Conservation (phyloP, 1,140 invertebrate genomes). For the Lasioglossum albipes region DNA sequence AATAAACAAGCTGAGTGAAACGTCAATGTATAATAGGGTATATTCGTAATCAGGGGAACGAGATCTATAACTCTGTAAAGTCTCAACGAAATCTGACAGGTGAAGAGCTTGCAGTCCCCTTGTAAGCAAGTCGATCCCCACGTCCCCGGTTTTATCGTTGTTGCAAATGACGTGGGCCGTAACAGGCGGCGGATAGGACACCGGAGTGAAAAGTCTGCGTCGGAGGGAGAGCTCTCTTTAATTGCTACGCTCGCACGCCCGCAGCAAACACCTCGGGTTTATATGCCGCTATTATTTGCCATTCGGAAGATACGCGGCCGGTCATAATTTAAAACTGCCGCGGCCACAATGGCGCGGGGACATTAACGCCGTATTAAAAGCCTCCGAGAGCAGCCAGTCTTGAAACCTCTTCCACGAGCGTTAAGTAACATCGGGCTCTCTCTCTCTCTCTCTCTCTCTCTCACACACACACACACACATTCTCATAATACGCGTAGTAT, state of each 20-base stretch:
- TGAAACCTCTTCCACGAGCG: constrained; percentile 8
- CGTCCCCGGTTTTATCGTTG: constrained; percentile 15
- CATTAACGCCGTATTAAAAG: constrained; percentile 56
- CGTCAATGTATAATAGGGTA: too few relatives aligned
- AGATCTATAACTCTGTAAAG: too few relatives aligned
- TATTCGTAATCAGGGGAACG: too few relatives aligned
- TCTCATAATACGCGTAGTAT: too few relatives aligned
- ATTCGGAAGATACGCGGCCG: constrained; percentile 47
- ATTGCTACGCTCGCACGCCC: constrained; percentile 21
- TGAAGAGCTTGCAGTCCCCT: too few relatives aligned
- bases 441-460: neutral
- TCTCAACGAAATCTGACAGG: too few relatives aligned
- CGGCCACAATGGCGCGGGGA: constrained; percentile 33
- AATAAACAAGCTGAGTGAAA: too few relatives aligned
- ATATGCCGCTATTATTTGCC: constrained; percentile 44
- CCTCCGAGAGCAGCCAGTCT: constrained; percentile 15
- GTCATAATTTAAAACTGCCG: constrained; percentile 50
- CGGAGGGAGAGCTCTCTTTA: constrained; percentile 10
- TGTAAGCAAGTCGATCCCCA: constrained; percentile 2
- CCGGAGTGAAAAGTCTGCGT: constrained; percentile 12
- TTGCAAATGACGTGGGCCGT: constrained; percentile 2
- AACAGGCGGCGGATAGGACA: neutral
- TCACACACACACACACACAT: too few relatives aligned
- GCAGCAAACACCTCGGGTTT: constrained; percentile 10
- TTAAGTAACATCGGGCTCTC: constrained; percentile 39